phyloP scores from a whole-genome alignment of 2,888 invertebrate species.

The Mantis religiosa region DNA sequence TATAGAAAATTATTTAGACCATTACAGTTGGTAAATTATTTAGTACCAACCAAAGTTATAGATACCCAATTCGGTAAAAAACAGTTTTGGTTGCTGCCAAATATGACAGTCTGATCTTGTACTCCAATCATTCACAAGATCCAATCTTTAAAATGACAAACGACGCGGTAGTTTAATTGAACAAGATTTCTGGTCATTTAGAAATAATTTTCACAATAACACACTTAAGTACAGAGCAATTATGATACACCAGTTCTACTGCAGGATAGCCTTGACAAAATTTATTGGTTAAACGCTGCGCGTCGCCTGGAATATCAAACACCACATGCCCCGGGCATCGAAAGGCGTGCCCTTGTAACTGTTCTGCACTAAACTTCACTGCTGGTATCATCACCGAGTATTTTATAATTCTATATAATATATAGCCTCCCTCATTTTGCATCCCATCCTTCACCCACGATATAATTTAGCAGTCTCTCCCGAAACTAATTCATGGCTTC shows the following conservation, averaged over 20 bases:
- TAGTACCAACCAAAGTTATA: no score
- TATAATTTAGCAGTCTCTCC: constrained; percentile 9
- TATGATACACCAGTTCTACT: background rate
- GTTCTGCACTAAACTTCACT: background rate
- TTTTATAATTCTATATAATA: constrained; percentile 12
- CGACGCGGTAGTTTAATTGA: background rate
- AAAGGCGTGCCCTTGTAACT: background rate
- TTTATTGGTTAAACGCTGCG: background rate
- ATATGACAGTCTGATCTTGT: no score
- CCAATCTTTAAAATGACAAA: background rate
- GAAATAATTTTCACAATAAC: background rate
- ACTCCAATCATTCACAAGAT: background rate
- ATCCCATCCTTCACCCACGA: constrained; percentile 15
- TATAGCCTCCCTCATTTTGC: constrained; percentile 7
- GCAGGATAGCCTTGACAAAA: background rate
- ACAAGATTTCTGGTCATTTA: background rate
- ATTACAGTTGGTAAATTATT: no score
- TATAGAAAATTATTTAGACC: no score
- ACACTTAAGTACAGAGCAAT: background rate
- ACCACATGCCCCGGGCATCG: background rate
- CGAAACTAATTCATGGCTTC: constrained; percentile 14
- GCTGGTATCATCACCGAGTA: constrained; percentile 4
- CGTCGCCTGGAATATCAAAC: background rate
- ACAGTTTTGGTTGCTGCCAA: no score
- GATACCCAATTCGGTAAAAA: no score